phyloP scores from a whole-genome alignment of 2,113 vertebrate species.

The Phylloscopus whistleri region DNA sequence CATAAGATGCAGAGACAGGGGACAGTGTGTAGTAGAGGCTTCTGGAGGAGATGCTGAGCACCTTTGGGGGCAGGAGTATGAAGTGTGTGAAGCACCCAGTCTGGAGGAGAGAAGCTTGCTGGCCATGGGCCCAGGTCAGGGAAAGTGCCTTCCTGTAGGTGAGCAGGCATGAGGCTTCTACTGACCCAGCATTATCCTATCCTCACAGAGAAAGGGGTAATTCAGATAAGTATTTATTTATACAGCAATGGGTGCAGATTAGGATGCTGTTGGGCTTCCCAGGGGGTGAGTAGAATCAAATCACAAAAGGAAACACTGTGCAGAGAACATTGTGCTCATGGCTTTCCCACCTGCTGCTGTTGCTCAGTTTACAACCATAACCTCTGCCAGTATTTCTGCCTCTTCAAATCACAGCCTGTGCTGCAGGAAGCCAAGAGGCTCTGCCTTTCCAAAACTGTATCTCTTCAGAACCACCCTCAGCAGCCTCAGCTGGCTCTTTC shows the following conservation, averaged over 20 bases:
- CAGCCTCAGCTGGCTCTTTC: neutral
- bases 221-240: neutral
- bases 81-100: rapidly evolving
- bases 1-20: neutral
- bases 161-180: neutral
- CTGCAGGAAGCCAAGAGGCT: neutral
- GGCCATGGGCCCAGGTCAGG: neutral
- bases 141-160: neutral
- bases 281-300: neutral
- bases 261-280: neutral
- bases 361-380: neutral
- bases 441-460: neutral
- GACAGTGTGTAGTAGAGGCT: rapidly evolving
- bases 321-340: neutral
- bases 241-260: neutral
- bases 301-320: neutral
- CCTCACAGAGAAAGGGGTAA: neutral
- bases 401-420: rapidly evolving
- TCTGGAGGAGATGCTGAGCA: neutral
- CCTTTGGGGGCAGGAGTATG: rapidly evolving
- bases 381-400: neutral
- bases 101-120: neutral
- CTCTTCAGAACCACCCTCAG: neutral
- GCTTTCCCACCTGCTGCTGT: neutral
- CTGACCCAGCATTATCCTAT: neutral